Evolutionary conservation across 35 echinoderm and acorn worm species (phyloP).

Genomic region (Patiria miniata): DNA sequence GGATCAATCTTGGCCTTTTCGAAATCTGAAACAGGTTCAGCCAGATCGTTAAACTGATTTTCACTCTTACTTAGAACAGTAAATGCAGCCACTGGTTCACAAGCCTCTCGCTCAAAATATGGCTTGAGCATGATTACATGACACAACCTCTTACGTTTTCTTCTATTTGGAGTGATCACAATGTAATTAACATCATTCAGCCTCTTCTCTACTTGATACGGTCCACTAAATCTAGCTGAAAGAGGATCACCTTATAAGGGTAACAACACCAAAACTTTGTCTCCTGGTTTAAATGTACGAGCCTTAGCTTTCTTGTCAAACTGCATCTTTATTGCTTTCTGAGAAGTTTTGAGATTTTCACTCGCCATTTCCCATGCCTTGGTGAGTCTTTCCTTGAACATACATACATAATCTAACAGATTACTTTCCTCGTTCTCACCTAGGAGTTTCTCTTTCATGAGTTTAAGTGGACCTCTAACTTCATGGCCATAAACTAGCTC

Average conservation of each 20-base stretch:
- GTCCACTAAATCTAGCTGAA: conserved; percentile 59
- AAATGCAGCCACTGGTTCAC: not conserved
- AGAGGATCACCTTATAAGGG: conserved; percentile 51
- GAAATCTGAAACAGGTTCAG: not conserved
- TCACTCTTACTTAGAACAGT: not conserved
- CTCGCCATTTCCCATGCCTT: conserved; percentile 62
- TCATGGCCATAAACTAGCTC: conserved; percentile 74
- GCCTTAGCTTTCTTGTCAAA: conserved; percentile 40
- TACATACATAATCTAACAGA: conserved; percentile 71
- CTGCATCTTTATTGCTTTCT: conserved; percentile 62
- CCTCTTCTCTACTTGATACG: conserved; percentile 52
- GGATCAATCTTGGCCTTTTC: not conserved
- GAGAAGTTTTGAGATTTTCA: conserved; percentile 29
- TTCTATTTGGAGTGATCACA: conserved; percentile 50
- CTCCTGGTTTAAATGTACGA: conserved; percentile 27
- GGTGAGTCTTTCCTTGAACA: conserved; percentile 53
- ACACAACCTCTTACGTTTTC: conserved; percentile 52
- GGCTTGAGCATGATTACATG: conserved; percentile 73
- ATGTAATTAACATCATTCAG: conserved; percentile 61
- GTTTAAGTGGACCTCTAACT: conserved; percentile 71
- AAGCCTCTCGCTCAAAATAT: conserved; percentile 46
- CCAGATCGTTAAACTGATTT: not conserved
- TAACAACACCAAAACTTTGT: conserved; percentile 64
- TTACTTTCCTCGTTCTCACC: conserved; percentile 24
- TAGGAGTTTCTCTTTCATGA: conserved; percentile 64